phyloP scores from a whole-genome alignment of 2,797 vertebrate species.

The Phalanger gymnotis region DNA sequence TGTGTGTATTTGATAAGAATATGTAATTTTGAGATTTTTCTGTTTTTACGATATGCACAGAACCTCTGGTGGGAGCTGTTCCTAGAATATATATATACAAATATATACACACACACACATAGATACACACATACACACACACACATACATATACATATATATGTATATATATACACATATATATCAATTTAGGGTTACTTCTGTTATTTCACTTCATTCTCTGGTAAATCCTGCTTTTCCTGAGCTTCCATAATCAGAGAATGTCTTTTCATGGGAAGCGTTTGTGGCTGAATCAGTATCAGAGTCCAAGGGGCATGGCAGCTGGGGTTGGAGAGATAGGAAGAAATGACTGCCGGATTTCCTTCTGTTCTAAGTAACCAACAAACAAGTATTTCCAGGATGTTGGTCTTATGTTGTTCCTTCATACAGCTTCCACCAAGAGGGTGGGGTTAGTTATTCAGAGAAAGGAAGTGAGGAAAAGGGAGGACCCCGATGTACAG shows the following conservation, averaged over 20 bases:
- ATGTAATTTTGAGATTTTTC: background rate
- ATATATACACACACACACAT: too few species aligned
- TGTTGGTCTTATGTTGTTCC: background rate
- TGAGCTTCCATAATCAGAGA: background rate
- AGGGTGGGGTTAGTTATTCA: background rate
- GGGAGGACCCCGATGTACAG: background rate
- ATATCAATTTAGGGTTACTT: background rate
- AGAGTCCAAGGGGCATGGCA: background rate
- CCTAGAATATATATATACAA: background rate
- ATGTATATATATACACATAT: too few species aligned
- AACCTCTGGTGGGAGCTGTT: background rate
- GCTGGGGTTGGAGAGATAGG: background rate
- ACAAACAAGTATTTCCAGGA: background rate
- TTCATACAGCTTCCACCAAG: background rate
- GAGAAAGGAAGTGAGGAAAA: background rate
- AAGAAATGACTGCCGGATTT: constrained; percentile 17
- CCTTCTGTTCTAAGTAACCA: background rate
- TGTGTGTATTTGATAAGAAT: background rate
- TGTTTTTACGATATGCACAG: background rate
- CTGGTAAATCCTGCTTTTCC: background rate
- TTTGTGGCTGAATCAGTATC: background rate
- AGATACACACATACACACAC: too few species aligned
- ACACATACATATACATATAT: too few species aligned
- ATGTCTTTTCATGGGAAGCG: background rate
- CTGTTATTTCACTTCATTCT: background rate